A percentile compares a stretch with the other conserved stretches of the same genome.
Evolutionary conservation across 2,888 invertebrate genomes (phyloP).

Genomic region (Masnerella sp.): DNA sequence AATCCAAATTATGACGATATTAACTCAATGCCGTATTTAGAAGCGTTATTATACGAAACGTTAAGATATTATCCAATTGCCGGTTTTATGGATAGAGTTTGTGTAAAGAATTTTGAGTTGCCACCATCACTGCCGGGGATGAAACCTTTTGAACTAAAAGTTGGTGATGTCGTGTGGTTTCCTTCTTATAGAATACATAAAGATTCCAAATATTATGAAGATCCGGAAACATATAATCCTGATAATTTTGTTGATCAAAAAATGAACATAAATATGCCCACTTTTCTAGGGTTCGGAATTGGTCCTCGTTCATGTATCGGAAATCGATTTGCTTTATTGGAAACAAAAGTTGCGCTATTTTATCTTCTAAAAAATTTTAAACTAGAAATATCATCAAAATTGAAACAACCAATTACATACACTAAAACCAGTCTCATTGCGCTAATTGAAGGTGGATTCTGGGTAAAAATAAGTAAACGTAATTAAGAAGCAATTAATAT

Average conservation of each 20-base stretch:
- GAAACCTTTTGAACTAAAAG: constrained; percentile 63
- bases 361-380: too few species aligned
- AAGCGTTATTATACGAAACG: constrained; percentile 78
- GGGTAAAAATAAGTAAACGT: too few species aligned
- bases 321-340: constrained; percentile 56
- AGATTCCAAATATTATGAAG: constrained; percentile 71
- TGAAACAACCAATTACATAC: too few species aligned
- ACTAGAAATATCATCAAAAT: too few species aligned
- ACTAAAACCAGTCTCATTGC: too few species aligned
- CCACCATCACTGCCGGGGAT: constrained; percentile 68
- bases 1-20: constrained; percentile 76
- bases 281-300: constrained; percentile 66
- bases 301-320: constrained; percentile 75
- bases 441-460: too few species aligned
- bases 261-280: constrained; percentile 16
- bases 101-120: constrained; percentile 79
- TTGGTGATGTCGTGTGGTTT: constrained; percentile 71
- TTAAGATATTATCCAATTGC: constrained; percentile 74
- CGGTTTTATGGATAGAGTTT: constrained; percentile 78
- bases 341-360: constrained; percentile 25
- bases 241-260: constrained; percentile 60
- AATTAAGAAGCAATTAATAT: too few species aligned
- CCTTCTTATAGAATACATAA: constrained; percentile 71
- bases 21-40: constrained; percentile 79
- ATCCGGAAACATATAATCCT: constrained; percentile 75